Percentiles rank a stretch among this genome's conserved stretches.
Conservation (phyloP, 2,797 vertebrate genomes). For the Sebastes diploproa region DNA sequence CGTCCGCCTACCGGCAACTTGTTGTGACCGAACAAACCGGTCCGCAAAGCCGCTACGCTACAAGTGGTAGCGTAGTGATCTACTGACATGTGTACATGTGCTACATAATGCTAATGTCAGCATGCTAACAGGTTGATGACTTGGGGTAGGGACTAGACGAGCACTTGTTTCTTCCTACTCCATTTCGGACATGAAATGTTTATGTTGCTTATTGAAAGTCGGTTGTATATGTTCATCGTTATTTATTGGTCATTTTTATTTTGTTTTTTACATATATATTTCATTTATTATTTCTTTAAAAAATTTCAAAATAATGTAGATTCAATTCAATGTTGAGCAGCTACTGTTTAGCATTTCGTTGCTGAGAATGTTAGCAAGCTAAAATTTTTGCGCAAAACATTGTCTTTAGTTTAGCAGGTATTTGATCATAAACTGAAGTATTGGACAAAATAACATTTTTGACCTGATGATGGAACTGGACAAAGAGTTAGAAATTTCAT, state of each 20-base stretch:
- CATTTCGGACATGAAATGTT: background rate
- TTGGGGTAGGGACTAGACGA: background rate
- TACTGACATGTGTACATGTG: background rate
- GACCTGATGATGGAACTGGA: background rate
- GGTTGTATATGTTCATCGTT: background rate
- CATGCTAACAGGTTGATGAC: background rate
- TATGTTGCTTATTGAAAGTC: background rate
- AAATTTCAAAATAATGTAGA: rapidly evolving
- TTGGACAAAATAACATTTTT: background rate
- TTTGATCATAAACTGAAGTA: background rate
- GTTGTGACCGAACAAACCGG: no score
- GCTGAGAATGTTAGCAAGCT: background rate
- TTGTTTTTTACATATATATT: background rate
- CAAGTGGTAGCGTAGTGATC: no score
- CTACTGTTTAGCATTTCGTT: background rate
- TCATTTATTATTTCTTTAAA: background rate
- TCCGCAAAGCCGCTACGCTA: no score
- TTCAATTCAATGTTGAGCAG: background rate
- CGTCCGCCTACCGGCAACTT: no score
- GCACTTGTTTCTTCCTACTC: background rate
- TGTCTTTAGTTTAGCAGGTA: no score
- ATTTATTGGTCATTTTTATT: no score
- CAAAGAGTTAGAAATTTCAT: background rate
- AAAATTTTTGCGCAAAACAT: background rate
- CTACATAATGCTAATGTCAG: background rate